These are phyloP conservation scores for Onychomys leucogaster DNA, from an alignment of 2,797 vertebrate genomes.

Conservation along the genomic window DNA sequence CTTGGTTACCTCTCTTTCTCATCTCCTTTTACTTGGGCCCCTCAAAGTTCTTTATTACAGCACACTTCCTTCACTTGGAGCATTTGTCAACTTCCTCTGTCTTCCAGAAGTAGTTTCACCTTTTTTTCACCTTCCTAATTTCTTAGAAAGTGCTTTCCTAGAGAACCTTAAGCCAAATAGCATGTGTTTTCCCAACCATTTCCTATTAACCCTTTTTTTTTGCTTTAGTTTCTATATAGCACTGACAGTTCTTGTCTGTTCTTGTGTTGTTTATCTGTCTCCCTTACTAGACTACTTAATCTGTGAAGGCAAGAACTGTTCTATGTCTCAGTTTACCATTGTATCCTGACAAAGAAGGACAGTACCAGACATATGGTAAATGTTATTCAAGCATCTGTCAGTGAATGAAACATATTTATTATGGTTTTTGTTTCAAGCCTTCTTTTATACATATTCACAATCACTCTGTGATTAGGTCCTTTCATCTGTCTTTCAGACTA, in stretches of 20 bases:
- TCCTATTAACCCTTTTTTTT: neutral
- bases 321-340: neutral
- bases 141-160: constrained; percentile 23
- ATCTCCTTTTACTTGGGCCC: neutral
- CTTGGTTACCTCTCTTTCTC: neutral
- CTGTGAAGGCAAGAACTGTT: neutral
- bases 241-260: constrained; percentile 24
- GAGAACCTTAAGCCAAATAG: neutral
- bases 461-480: neutral
- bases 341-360: neutral
- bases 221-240: neutral
- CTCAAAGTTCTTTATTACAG: constrained; percentile 33
- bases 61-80: constrained; percentile 19
- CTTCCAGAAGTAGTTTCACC: neutral
- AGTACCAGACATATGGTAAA: neutral
- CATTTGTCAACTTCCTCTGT: neutral
- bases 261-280: neutral
- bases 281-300: constrained; percentile 4
- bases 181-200: neutral
- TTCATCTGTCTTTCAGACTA: neutral
- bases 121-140: neutral
- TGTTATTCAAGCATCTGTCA: neutral
- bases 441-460: neutral
- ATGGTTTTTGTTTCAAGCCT: neutral
- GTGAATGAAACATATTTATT: constrained; percentile 7